Base-by-base conservation (phyloP, 2,113 vertebrate species). In the Corynorhinus townsendii region DNA sequence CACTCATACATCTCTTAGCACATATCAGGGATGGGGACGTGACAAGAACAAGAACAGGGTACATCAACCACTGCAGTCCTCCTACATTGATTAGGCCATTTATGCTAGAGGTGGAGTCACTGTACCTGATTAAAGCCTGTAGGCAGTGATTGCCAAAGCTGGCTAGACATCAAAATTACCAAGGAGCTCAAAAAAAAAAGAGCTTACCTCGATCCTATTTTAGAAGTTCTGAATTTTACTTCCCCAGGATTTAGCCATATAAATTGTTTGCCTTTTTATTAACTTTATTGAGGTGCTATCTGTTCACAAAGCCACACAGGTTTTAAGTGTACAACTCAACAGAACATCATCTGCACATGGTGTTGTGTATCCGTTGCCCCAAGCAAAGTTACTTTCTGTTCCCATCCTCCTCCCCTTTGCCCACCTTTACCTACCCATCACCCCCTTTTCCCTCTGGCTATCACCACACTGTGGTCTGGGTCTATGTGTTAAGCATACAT, bases 1-100 rank as follows among this genome's bases (percentile, higher is more conserved):
- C 26, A 28, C 17, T 59, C 49, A 30, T n/a, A 77, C 17, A 49
- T 26, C 7, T 52, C 40, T 69, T 26, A 81, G 8, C 7, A 7
- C 2, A 0, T 4, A 52, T 33, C 28, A 81, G 16, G 1, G 7
- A 47, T 22, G 26, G 1, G 1, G 5, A 49, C 19, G 3, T 19
- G 47, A 56, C 4, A 79, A 1, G 15, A 68, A 12, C 3, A 40
- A 38, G 11, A 47, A 16, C 35, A 30, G 30, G 19, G 3, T 10
- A 68, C 2, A 2, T 3, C 10, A 40, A 3, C 4, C 47, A 45
- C 9, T 15, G 28, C 22, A 79, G 10, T 62, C 14, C 22, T 80
- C 9, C 24, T 62, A 19, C 59, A 35, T 11, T 54, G 16, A 64
- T 45, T 19, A 76, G 40, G 4, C 12, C 30, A 45, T 7, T 43